A percentile compares a stretch with the other conserved stretches of the same genome.
phyloP scores from a whole-genome alignment of 2,888 invertebrate species.

The Watsonalla cultraria region DNA sequence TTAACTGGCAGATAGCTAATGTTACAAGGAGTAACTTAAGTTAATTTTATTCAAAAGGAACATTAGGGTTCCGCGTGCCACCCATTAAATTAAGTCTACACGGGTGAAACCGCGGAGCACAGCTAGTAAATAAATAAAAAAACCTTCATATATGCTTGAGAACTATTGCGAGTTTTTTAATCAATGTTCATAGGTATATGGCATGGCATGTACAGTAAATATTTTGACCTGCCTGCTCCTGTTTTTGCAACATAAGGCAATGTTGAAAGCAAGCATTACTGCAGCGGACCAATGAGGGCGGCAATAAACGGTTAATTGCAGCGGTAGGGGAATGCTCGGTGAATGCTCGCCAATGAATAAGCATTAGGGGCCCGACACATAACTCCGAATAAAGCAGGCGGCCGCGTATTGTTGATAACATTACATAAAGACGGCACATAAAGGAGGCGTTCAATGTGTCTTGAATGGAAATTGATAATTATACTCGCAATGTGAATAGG shows the following conservation, averaged over 20 bases:
- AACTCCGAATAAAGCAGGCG: conserved; percentile 27
- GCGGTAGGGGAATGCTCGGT: conserved; percentile 60
- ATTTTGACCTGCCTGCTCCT: conserved; percentile 5
- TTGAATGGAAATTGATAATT: background rate
- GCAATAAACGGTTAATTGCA: conserved; percentile 69
- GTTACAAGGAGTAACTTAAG: too few relatives aligned
- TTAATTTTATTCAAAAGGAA: too few relatives aligned
- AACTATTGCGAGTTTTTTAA: too few relatives aligned
- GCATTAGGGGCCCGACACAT: conserved; percentile 68
- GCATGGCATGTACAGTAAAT: background rate
- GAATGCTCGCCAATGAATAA: conserved; percentile 71
- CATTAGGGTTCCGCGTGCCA: too few relatives aligned
- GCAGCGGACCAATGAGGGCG: conserved; percentile 48
- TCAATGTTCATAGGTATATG: background rate
- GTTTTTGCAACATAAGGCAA: conserved; percentile 1
- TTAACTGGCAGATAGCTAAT: too few relatives aligned
- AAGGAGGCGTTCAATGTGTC: background rate
- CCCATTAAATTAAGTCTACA: too few relatives aligned
- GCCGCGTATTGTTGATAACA: conserved; percentile 5
- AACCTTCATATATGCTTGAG: too few relatives aligned
- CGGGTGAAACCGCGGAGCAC: too few relatives aligned
- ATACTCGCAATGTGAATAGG: background rate
- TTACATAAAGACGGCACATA: background rate
- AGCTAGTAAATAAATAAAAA: too few relatives aligned
- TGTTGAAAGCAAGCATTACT: conserved; percentile 30